Conservation (phyloP, 2,797 vertebrate genomes). For the Poeciliopsis gracilis region DNA sequence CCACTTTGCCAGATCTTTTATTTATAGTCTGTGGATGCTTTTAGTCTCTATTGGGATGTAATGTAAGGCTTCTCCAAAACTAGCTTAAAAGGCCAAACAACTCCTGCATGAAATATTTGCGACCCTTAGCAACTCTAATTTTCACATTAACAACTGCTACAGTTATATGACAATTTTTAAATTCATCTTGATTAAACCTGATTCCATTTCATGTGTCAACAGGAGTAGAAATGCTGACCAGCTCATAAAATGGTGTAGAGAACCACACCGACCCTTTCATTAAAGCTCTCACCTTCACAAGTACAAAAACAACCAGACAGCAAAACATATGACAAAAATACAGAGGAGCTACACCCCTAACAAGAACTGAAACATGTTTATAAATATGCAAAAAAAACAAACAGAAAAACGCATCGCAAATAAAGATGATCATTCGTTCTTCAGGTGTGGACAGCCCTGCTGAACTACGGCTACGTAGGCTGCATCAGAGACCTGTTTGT, state of each 20-base stretch:
- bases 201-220: neutral
- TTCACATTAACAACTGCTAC: neutral
- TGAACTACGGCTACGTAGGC: constrained; percentile 98
- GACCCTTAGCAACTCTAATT: neutral
- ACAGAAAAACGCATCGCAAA: neutral
- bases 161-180: neutral
- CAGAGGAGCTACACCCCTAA: neutral
- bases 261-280: neutral
- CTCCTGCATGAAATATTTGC: neutral
- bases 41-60: neutral
- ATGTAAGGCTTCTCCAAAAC: neutral
- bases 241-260: neutral
- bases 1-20: neutral
- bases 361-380: neutral
- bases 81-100: neutral
- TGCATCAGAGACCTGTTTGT: constrained; percentile 98
- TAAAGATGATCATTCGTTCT: neutral
- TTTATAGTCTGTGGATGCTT: neutral
- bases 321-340: neutral
- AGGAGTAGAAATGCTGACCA: no score
- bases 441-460: constrained; percentile 87
- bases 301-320: neutral
- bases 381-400: neutral
- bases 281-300: neutral
- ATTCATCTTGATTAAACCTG: neutral